Evolutionary conservation across 2,888 invertebrate species (phyloP), one percentile per base, ranked within the genome.

Genomic region (Drosophila niveifrons): DNA sequence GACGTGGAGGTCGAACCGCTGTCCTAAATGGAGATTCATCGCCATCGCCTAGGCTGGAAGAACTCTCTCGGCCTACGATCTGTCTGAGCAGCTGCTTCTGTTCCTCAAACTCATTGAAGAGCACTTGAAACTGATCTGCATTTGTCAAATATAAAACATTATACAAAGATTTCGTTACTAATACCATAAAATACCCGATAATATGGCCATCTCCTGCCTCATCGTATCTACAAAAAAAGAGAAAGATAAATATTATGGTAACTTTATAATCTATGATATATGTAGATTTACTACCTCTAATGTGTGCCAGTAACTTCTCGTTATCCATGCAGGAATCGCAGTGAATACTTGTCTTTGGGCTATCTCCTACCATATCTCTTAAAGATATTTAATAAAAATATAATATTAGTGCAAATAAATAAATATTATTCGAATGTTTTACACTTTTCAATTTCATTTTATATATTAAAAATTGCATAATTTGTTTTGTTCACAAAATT

Each of bases 361-460:
- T 57, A 28, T 47, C 57, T 47, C 57, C 57, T 57, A 57, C 57
- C 57, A 57, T 57, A 57, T 57, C 57, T 57, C 57, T 57, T 57
- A 47, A 57, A 57, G 46, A 57, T 57, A 57, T 57, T 47, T 36
- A 47, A 47, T 57, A 36, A 57, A 57, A 57, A 47, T 57, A 36
- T 57, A 57, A 57, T 57, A 57, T 57, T 57, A 57, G 57, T 36
- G 47, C 57, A 47, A 47, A 47, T 47, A 36, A 47, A 46, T 13
- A 23, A 1, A 36, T 18, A 18, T 46, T 7, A 11, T 44, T 46
- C 10, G 28, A 29, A 23, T 1, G 31, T 31, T 17, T 50, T 3
- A 23, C 23, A 23, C 23, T 17, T 34, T 34, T 34, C 11, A 15
- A 1, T 47, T 47, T 28, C 2, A 28, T 9, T 28, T 28, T 7